Percentiles rank a stretch among this genome's conserved stretches.
These are phyloP conservation scores for Ptilorrhoa leucosticta DNA, from an alignment of 2,113 vertebrate genomes.

Conservation along the genomic window DNA sequence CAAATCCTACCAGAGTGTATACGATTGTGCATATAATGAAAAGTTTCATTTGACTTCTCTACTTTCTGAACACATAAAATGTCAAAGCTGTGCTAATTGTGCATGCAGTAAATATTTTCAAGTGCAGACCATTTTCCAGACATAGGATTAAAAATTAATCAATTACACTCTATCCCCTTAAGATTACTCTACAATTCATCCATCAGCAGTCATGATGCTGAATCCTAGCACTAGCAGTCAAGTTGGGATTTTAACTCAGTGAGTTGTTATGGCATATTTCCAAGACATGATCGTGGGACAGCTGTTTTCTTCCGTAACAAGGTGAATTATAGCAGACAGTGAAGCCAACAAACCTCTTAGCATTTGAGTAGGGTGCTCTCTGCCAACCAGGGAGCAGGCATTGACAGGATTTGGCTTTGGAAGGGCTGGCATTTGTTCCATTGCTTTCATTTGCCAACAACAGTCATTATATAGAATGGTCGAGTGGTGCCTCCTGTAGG, in stretches of 20 bases:
- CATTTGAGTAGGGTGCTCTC: constrained; percentile 69
- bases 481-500: constrained; percentile 36
- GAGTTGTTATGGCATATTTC: constrained; percentile 70
- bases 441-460: constrained; percentile 20
- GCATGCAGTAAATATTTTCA: not conserved
- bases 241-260: constrained; percentile 72
- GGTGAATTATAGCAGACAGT: constrained; percentile 70
- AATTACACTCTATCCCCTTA: constrained; percentile 20
- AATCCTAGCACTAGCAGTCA: constrained; percentile 52
- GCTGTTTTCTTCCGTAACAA: constrained; percentile 75
- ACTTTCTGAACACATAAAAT: not conserved
- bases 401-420: constrained; percentile 60
- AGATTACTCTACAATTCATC: constrained; percentile 40
- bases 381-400: constrained; percentile 68
- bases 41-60: constrained; percentile 2
- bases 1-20: not conserved
- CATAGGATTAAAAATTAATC: constrained; percentile 33
- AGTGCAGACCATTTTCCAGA: not conserved
- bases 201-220: constrained; percentile 37
- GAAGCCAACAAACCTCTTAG: constrained; percentile 77
- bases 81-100: not conserved
- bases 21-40: not conserved
- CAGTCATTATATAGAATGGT: not conserved
- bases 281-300: constrained; percentile 72
- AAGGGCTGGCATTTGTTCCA: constrained; percentile 55